Evolutionary conservation across 2,888 invertebrate species (phyloP).

Genomic region (Drosophila maculinotata): DNA sequence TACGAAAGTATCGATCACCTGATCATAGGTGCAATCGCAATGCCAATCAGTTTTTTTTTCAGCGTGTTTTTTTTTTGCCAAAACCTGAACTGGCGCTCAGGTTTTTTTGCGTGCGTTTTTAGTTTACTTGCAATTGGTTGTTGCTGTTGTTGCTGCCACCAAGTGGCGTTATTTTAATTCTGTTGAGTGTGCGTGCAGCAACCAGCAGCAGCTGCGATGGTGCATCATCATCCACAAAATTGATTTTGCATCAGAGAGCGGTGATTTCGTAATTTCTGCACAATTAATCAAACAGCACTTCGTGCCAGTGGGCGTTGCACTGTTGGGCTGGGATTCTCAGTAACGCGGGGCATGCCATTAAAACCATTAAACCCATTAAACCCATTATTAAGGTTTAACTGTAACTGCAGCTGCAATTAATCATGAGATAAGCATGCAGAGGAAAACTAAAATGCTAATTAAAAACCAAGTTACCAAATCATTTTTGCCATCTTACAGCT

Average conservation of each 20-base stretch:
- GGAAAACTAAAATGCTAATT: conserved; percentile 70
- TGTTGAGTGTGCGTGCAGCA: conserved; percentile 57
- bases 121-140: neutral
- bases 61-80: conserved; percentile 22
- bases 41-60: conserved; percentile 51
- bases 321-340: conserved; percentile 27
- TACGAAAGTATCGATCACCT: conserved; percentile 56
- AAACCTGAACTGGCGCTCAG: conserved; percentile 14
- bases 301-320: conserved; percentile 69
- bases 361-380: conserved; percentile 47
- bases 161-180: conserved; percentile 72
- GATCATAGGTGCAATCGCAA: conserved; percentile 48
- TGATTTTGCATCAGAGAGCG: conserved; percentile 66
- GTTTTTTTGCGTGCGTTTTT: conserved; percentile 49
- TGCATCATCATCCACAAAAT: conserved; percentile 54
- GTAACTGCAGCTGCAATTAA: conserved; percentile 73
- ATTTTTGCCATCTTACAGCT: conserved; percentile 49
- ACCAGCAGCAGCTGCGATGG: conserved; percentile 32
- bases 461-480: conserved; percentile 70
- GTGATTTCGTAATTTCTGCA: conserved; percentile 47
- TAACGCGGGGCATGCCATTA: conserved; percentile 13
- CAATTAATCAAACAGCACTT: conserved; percentile 70
- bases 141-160: neutral
- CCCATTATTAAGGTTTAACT: conserved; percentile 75
- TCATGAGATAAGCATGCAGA: conserved; percentile 74